These are phyloP conservation scores for Machimus atricapillus DNA, from an alignment of 2,888 invertebrate species.

Conservation along the genomic window DNA sequence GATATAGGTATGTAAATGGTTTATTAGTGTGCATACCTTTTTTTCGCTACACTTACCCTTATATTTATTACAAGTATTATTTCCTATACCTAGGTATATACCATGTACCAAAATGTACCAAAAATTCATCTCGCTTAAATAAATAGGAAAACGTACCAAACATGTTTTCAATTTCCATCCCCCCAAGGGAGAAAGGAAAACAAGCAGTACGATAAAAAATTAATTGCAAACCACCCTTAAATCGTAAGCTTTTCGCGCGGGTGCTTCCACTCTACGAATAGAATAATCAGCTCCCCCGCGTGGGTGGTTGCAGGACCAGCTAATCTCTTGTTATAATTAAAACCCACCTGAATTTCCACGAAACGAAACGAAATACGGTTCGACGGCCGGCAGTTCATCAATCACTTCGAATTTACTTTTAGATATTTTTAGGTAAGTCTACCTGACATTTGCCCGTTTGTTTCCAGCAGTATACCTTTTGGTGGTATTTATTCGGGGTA, in stretches of 20 bases:
- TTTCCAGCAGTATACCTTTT: neutral
- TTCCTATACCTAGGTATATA: too few relatives aligned
- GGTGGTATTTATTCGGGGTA: conserved; percentile 29
- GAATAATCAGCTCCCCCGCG: neutral
- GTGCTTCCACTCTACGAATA: neutral
- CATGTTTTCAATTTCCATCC: neutral
- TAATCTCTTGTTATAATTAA: neutral
- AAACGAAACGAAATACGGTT: conserved; percentile 11
- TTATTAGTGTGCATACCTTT: too few relatives aligned
- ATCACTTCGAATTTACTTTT: conserved; percentile 37
- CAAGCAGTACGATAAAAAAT: neutral
- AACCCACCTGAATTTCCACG: neutral
- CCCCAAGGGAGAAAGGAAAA: neutral
- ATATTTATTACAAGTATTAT: too few relatives aligned
- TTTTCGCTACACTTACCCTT: too few relatives aligned
- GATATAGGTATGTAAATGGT: too few relatives aligned
- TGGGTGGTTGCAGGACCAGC: neutral
- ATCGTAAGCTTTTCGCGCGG: neutral
- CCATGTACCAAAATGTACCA: neutral
- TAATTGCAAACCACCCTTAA: neutral
- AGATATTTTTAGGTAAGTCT: conserved; percentile 23
- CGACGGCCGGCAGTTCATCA: conserved; percentile 17
- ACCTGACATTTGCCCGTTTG: neutral
- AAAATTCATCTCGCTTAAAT: neutral
- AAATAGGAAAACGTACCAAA: neutral